These are phyloP conservation scores for Bos javanicus DNA, from an alignment of 2,113 vertebrate genomes.

Conservation along the genomic window DNA sequence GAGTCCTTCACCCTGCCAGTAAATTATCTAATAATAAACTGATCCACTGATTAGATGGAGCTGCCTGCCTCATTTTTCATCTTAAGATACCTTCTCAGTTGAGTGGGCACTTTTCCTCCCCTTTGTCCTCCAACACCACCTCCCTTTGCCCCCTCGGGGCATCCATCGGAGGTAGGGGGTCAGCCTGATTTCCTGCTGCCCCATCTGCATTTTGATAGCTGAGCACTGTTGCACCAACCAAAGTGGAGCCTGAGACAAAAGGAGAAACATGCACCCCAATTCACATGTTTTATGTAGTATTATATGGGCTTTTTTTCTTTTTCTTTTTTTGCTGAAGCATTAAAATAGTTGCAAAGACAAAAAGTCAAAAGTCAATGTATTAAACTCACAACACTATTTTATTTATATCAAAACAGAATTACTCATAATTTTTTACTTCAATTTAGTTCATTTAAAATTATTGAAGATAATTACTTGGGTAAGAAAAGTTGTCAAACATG, in stretches of 20 bases:
- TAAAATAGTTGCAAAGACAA: not conserved
- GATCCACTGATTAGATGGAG: not conserved
- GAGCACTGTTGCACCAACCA: not conserved
- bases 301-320: not conserved
- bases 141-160: not conserved
- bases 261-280: accelerated
- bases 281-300: accelerated
- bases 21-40: not conserved
- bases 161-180: not conserved
- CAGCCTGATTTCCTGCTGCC: not conserved
- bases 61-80: not conserved
- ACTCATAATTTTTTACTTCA: not conserved
- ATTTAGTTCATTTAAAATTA: not conserved
- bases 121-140: not conserved
- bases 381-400: not conserved
- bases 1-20: not conserved
- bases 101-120: not conserved
- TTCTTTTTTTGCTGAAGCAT: not conserved
- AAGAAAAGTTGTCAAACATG: not conserved
- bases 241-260: too few relatives aligned
- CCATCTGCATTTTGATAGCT: not conserved
- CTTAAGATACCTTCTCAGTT: not conserved
- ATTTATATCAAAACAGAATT: not conserved
- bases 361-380: not conserved
- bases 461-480: not conserved